Evolutionary conservation across 2,888 invertebrate genomes (phyloP), one percentile per base, ranked within the genome.

Genomic region (Plagiodera versicolora): DNA sequence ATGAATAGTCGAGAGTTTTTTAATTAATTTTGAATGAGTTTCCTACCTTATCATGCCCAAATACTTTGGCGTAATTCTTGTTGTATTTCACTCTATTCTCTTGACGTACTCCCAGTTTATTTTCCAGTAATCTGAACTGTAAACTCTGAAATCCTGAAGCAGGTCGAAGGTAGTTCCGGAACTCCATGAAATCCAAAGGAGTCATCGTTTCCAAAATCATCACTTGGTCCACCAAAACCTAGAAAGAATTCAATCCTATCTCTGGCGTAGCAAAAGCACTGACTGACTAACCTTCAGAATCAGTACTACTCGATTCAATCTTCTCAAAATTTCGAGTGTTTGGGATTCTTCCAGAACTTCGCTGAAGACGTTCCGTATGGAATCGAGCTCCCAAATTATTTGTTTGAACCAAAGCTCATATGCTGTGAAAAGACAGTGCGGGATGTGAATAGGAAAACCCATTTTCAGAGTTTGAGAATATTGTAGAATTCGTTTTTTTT

Each of bases 371-470:
- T 85, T 82, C 45, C 96, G 83, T 24, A 99, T 91, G 0, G 96
- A 97, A 78, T 99, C 98, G 75, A 99, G 83, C 75, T 99, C 99
- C 80, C 89, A 97, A 65, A 99, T 91, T 52, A 99, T 96, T 83
- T 99, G 98, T 80, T 99, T 99, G 83, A 99, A 99, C 99, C 98
- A 99, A 3, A 99, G 84, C 81, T 99, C 99, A 82, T 98, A 98
- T 0, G 97, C 95, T 95, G 81, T 50, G 85, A 84, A 85, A 84
- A 47, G 68, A 50, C 3, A 6, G 24, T 24, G 6, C 24, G 24
- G n/a, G n/a, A n/a, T n/a, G n/a, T n/a, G n/a, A n/a, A n/a, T 24
- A 32, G 10, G 17, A 24, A 14, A 16, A 60, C 3, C 6, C 14
- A 19, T 10, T 49, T 17, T 35, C 4, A n/a, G n/a, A n/a, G n/a